Percentiles rank a stretch among this genome's conserved stretches.
These are phyloP conservation scores for Sthenelais limicola DNA, from an alignment of 2,888 invertebrate species.

Conservation along the genomic window DNA sequence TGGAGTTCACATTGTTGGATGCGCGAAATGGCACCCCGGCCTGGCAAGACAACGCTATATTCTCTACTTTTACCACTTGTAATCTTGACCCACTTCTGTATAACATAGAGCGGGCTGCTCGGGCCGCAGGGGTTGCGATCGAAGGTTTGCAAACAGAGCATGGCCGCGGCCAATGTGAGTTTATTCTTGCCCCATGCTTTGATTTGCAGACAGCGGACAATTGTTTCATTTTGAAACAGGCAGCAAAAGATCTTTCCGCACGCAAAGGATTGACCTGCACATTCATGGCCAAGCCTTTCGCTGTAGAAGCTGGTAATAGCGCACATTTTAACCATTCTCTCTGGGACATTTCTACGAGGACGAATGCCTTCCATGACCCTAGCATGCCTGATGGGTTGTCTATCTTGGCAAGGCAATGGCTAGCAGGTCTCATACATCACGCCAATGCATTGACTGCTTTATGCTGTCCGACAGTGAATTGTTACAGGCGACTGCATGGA, in stretches of 20 bases:
- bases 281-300: conserved; percentile 51
- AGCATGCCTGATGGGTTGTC: conserved; percentile 40
- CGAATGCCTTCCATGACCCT: conserved; percentile 45
- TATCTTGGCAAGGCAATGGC: conserved; percentile 46
- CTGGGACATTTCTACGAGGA: conserved; percentile 33
- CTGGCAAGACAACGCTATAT: conserved; percentile 13
- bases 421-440: conserved; percentile 51
- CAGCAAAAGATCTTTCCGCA: conserved; percentile 47
- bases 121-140: conserved; percentile 37
- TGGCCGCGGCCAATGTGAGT: conserved; percentile 50
- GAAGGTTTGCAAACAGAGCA: conserved; percentile 45
- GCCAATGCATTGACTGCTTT: conserved; percentile 49
- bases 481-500: conserved; percentile 49
- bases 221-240: conserved; percentile 47
- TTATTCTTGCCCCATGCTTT: conserved; percentile 41
- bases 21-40: background rate
- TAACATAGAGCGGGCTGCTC: conserved; percentile 40
- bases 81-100: conserved; percentile 42
- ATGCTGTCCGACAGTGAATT: conserved; percentile 53
- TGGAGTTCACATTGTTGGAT: conserved; percentile 43
- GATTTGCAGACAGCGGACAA: conserved; percentile 49
- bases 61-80: background rate
- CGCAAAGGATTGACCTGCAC: conserved; percentile 34
- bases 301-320: conserved; percentile 39
- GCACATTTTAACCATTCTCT: conserved; percentile 54